Percentiles rank a stretch among this genome's conserved stretches.
Conservation (phyloP, 2,797 vertebrate genomes). For the Pangasius djambal region DNA sequence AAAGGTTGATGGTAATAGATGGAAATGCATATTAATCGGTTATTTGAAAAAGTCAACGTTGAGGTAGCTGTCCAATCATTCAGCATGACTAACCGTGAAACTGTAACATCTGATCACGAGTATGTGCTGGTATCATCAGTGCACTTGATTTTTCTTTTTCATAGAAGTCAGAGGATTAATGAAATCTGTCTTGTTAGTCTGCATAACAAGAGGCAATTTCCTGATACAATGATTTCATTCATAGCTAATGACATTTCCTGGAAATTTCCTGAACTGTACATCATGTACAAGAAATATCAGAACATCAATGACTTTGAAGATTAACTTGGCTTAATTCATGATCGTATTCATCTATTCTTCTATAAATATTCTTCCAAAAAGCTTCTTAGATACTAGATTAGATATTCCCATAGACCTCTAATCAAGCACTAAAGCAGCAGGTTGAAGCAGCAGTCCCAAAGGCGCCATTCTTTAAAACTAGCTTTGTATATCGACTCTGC, state of each 20-base stretch:
- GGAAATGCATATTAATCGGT: not conserved
- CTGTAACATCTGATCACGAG: not conserved
- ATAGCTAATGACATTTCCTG: not conserved
- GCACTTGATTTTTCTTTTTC: not conserved
- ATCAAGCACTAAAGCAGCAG: not conserved
- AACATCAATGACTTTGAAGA: not conserved
- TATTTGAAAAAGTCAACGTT: not conserved
- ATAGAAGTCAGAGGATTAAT: not conserved
- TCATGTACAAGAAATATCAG: not conserved
- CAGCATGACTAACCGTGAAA: not conserved
- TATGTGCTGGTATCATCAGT: not conserved
- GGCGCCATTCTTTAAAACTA: conserved; percentile 17
- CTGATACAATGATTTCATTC: not conserved
- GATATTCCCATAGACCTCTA: not conserved
- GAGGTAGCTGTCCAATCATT: not conserved
- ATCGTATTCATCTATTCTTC: not conserved
- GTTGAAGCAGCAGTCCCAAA: not conserved
- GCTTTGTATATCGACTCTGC: conserved; percentile 22
- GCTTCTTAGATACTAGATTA: not conserved
- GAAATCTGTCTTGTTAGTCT: not conserved
- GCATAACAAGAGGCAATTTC: not conserved
- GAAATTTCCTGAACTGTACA: not conserved
- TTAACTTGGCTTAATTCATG: not conserved
- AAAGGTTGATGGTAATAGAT: not conserved
- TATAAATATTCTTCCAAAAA: not conserved